Base-by-base conservation (phyloP, 2,113 vertebrate species). In the Oenanthe oenanthe region DNA sequence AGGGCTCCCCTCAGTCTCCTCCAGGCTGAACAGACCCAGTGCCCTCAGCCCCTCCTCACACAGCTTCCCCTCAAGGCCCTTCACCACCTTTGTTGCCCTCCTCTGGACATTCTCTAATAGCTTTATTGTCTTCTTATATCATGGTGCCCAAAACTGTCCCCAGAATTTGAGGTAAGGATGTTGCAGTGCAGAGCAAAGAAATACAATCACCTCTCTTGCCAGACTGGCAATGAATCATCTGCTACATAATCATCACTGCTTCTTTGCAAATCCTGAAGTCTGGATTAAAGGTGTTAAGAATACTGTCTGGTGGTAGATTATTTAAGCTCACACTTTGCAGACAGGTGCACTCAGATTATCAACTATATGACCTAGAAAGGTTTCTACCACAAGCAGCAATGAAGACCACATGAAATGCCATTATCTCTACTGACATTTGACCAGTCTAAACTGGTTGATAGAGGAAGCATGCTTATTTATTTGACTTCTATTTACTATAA, bases 151-250 rank as follows among this genome's bases (percentile, higher is more conserved):
- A 67, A 60, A 40, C 9, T 34, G 26, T 17, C 17, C 43, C 26
- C 36, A 60, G 32, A 31, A 67, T 21, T 36, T 6, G 2, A 17
- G 4, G 38, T 47, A 45, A 53, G 61, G 53, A 24, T 8, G 6
- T 19, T 45, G 22, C 68, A 74, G 24, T 6, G 9, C n/a, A 67
- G 29, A 40, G 53, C 29, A 53, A n/a, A 47, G 61, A 22, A 6
- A n/a, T 38, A n/a, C n/a, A 53, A 60, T 51, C 53, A 25, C 24
- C 24, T 53, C n/a, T 7, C 19, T 66, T 43, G 25, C 21, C 31
- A 0, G 1, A 18, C 28, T 74, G 32, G 28, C 0, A 1, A 29
- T 24, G 13, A 58, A 76, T 65, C 17, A 32, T 10, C 32, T 60
- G 43, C 18, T 68, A 18, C 11, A 76, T 24, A 19, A 85, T 18